A percentile compares a stretch with the other conserved stretches of the same genome.
Conservation (phyloP, 1,140 invertebrate genomes). For the Melitaea cinxia region DNA sequence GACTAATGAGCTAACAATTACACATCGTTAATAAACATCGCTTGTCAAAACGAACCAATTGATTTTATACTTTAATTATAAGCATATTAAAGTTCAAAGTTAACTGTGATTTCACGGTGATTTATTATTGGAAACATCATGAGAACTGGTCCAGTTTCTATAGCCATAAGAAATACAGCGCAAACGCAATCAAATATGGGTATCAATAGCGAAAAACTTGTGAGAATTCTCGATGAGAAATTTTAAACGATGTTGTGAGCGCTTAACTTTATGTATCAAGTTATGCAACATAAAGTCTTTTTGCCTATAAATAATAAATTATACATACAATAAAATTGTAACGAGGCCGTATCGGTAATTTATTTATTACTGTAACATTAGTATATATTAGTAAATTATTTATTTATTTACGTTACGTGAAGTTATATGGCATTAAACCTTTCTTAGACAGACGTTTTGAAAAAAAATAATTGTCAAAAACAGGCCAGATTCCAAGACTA, state of each 20-base stretch:
- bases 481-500: too few species aligned
- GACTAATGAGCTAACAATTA: neutral
- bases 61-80: neutral
- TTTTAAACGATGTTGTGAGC: neutral
- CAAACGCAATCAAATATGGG: slow-evolving; percentile 28
- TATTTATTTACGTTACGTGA: too few species aligned
- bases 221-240: slow-evolving; percentile 32
- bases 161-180: slow-evolving; percentile 27
- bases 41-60: neutral
- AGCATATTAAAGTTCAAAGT: neutral
- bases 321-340: neutral
- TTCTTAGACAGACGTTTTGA: too few species aligned
- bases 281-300: neutral
- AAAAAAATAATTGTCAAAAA: too few species aligned
- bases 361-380: neutral
- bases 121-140: slow-evolving; percentile 35
- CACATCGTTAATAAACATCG: neutral
- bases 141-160: slow-evolving; percentile 36
- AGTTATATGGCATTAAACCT: too few species aligned
- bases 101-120: slow-evolving; percentile 7
- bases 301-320: neutral
- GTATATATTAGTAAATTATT: too few species aligned
- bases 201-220: slow-evolving; percentile 34
- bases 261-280: neutral
- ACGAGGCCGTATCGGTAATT: neutral